Evolutionary conservation across 2,888 invertebrate genomes (phyloP).

Genomic region (Pomacea canaliculata): DNA sequence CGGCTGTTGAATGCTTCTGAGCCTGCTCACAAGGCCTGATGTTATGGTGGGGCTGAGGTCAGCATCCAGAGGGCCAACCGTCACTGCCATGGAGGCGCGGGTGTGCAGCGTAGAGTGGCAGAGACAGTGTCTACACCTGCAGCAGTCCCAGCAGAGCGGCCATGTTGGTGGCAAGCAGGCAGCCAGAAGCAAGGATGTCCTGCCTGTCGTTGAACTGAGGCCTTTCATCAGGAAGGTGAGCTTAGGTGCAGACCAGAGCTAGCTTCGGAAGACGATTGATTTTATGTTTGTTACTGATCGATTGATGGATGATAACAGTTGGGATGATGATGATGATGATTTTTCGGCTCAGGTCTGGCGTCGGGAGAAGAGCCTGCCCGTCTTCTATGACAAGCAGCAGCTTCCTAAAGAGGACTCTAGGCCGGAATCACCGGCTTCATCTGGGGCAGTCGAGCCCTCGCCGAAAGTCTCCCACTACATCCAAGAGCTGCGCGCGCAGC

Average conservation of each 20-base stretch:
- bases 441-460: slow-evolving; percentile 6
- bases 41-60: neutral
- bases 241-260: no score
- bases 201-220: slow-evolving; percentile 14
- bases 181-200: neutral
- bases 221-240: slow-evolving; percentile 23
- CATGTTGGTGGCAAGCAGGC: neutral
- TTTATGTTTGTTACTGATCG: no score
- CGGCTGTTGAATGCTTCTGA: no score
- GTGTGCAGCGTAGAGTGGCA: slow-evolving; percentile 24
- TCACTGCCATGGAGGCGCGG: neutral
- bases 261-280: no score
- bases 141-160: slow-evolving; percentile 16
- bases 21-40: no score
- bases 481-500: slow-evolving; percentile 27
- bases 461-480: slow-evolving; percentile 19
- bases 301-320: no score
- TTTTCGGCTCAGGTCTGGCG: slow-evolving; percentile 48
- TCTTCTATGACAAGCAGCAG: slow-evolving; percentile 39
- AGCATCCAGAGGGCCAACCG: neutral
- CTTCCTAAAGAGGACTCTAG: slow-evolving; percentile 1
- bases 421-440: slow-evolving; percentile 5
- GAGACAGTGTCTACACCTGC: slow-evolving; percentile 10
- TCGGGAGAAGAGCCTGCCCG: slow-evolving; percentile 55
- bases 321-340: no score